Conservation (phyloP, 2,113 vertebrate genomes). For the Pavo muticus region DNA sequence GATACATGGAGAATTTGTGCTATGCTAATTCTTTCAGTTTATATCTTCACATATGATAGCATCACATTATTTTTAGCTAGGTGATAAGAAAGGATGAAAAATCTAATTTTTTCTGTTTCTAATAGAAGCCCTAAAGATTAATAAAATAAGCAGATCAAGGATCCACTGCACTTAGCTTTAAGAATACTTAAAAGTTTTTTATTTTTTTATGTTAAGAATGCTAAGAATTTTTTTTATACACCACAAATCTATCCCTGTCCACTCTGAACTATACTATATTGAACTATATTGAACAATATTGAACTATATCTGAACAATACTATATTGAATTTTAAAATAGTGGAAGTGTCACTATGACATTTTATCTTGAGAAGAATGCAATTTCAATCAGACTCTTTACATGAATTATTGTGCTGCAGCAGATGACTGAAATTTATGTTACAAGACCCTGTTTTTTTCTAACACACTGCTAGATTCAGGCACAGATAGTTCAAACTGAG, state of each 20-base stretch:
- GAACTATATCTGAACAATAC: neutral
- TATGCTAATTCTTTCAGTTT: neutral
- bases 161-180: neutral
- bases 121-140: neutral
- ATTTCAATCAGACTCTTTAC: neutral
- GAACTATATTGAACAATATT: neutral
- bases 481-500: neutral
- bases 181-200: neutral
- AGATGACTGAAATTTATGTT: neutral
- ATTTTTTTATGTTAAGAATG: neutral
- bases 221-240: neutral
- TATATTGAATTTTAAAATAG: neutral
- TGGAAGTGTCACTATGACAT: neutral
- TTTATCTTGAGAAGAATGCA: neutral
- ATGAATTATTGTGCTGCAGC: neutral
- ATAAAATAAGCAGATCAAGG: neutral
- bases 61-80: neutral
- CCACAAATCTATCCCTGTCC: neutral
- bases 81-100: neutral
- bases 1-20: neutral
- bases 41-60: neutral
- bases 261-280: neutral
- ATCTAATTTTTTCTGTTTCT: neutral
- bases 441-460: neutral
- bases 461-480: accelerated